A percentile compares a stretch with the other conserved stretches of the same genome.
Conservation (phyloP, 2,797 vertebrate species). For the Xiphophorus birchmanni region DNA sequence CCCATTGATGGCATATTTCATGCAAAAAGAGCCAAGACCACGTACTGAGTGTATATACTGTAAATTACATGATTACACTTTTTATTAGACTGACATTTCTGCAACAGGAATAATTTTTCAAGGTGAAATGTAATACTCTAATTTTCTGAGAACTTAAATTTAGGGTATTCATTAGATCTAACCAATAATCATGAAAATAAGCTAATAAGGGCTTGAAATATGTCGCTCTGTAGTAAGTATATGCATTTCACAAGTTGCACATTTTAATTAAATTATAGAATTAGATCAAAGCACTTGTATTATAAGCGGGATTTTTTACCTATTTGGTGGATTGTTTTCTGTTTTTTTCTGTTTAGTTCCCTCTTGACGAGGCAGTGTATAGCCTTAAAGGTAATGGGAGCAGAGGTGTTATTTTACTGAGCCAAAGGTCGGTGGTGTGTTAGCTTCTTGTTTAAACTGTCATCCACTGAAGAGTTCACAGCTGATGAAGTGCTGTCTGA, state of each 20-base stretch:
- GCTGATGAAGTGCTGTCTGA: slow-evolving; percentile 16
- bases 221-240: neutral
- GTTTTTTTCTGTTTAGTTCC: neutral
- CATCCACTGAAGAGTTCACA: slow-evolving; percentile 5
- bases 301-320: neutral
- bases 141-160: neutral
- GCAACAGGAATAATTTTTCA: neutral
- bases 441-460: slow-evolving; percentile 17
- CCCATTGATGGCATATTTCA: neutral
- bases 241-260: neutral
- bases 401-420: slow-evolving; percentile 12
- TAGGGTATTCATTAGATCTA: neutral
- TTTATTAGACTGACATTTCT: neutral
- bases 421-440: slow-evolving; percentile 30
- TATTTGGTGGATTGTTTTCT: too few relatives aligned
- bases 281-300: too few relatives aligned
- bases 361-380: too few relatives aligned
- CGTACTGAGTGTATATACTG: neutral
- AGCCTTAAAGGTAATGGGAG: neutral
- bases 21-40: neutral
- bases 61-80: neutral
- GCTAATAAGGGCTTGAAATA: neutral
- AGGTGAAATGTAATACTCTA: neutral
- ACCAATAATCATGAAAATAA: neutral
- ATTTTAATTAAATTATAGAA: neutral